Base-by-base conservation (phyloP, 2,797 vertebrate species). In the Sorex maritimensis region DNA sequence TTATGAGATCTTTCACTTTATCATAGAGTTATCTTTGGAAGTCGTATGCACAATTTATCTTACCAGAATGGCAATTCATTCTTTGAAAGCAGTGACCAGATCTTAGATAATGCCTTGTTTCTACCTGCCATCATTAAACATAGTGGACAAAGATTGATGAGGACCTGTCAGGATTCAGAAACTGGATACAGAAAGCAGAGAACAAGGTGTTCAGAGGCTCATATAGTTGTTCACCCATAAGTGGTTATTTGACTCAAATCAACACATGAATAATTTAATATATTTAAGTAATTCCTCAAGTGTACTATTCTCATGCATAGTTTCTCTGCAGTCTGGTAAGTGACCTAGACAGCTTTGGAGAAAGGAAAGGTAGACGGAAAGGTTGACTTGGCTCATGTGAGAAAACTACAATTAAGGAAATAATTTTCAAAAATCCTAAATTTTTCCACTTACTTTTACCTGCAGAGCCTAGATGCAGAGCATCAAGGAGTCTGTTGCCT, bases 371-470 rank as follows among this genome's bases (percentile, higher is more conserved):
- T 90, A 8, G 28, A 19, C 17, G 34, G 11, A 72, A 9, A 69
- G 49, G 17, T 26, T 86, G 3, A 41, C 7, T 85, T 86, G 34
- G 11, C 28, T 87, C 80, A 58, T 44, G 82, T 24, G 49, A 52
- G 49, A 52, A 44, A 44, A 44, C 7, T 44, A 44, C 41, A 58
- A 7, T 13, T 15, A n/a, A n/a, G 11, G 49, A 71, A 91, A 26
- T n/a, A 10, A n/a, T 58, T 82, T 88, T 82, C 3, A 24, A 73
- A 94, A 73, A 10, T 30, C 14, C 19, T 78, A 10, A 77, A 46
- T 87, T 6, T 80, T 77, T 75, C 44, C 68, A 14, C 28, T 34
- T 84, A 12, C 67, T 30, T 89, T 84, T 93, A 58, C 38, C 5
- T 12, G 17, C 26, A 61, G 15, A 24, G 49, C 12, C 93, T n/a